Evolutionary conservation across 37 sponge, comb jelly and placozoan genomes (phyloP), one percentile per base, ranked within the genome.

Genomic region (Oopsacas minuta): DNA sequence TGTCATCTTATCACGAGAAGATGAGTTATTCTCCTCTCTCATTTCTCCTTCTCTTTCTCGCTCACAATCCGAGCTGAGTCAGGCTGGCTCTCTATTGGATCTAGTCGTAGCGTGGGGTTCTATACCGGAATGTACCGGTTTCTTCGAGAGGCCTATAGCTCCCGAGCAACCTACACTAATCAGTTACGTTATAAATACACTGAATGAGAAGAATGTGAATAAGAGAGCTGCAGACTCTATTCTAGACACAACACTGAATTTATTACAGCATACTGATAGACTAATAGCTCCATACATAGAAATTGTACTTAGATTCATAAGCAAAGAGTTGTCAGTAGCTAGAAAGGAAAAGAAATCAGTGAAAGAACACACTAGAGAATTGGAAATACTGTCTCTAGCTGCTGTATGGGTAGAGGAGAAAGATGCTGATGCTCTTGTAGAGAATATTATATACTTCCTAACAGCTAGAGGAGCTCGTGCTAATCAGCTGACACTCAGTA

Each of bases 1-100:
- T 34, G 75, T 61, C 75, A 61, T 61, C 3, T 7, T 12, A 10
- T 61, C 75, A 12, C 75, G 75, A 61, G 75, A 61, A n/a, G 75
- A 61, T 25, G 17, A 61, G 75, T 34, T 61, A 12, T 61, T 61
- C 75, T 61, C 75, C 75, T 61, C 75, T 61, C 75, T 61, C 17
- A 3, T 61, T 34, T 5, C 28, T 3, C 75, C 75, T 12, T 10
- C 75, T 25, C 75, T 61, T 34, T 61, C 75, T 3, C 75, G 75
- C 75, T 61, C 75, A 25, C 20, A 5, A 25, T 3, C 17, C 30
- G 28, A 61, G 75, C 75, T 61, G 17, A 3, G 32, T 5, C 75
- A 61, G 75, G 75, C 32, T 3, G 75, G 75, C 5, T 3, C 75
- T 3, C 75, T 61, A 34, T 34, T 61, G 75, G 75, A 61, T 3